Evolutionary conservation across 2,888 invertebrate genomes (phyloP).

Genomic region (Diloba caeruleocephala): DNA sequence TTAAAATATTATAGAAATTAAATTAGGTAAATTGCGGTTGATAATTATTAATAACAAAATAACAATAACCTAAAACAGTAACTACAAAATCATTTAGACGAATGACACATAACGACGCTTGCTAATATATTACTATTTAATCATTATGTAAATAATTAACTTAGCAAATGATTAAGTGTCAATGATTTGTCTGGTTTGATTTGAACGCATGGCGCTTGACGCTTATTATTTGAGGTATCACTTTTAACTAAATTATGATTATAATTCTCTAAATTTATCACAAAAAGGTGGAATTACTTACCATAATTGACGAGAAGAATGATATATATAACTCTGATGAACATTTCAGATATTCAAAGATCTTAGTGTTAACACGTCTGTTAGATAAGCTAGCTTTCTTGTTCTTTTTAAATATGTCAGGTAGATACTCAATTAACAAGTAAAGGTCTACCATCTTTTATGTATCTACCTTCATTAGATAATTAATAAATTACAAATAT

Average conservation of each 20-base stretch:
- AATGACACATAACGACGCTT: too few relatives aligned
- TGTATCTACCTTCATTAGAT: slow-evolving; percentile 16
- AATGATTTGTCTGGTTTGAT: background rate
- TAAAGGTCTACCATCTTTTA: too few relatives aligned
- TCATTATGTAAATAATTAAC: background rate
- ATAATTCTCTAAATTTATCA: slow-evolving; percentile 3
- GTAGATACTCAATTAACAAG: background rate
- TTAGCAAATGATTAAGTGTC: background rate
- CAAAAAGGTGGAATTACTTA: slow-evolving; percentile 27
- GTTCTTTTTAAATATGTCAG: slow-evolving; percentile 4
- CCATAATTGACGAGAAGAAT: slow-evolving; percentile 40
- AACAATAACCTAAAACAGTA: too few relatives aligned
- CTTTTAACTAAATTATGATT: background rate
- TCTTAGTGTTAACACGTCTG: slow-evolving; percentile 11
- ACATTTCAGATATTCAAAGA: slow-evolving; percentile 34
- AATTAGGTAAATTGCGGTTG: too few relatives aligned
- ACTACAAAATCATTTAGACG: too few relatives aligned
- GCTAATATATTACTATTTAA: too few relatives aligned
- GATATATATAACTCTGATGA: slow-evolving; percentile 37
- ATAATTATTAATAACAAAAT: too few relatives aligned
- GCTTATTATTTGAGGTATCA: slow-evolving; percentile 9
- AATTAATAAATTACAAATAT: background rate
- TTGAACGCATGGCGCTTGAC: slow-evolving; percentile 30
- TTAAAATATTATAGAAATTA: too few relatives aligned
- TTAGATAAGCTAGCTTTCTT: slow-evolving; percentile 15